These are phyloP conservation scores for Drosophila sulfurigaster DNA, from an alignment of 1,140 invertebrate species.

Conservation along the genomic window DNA sequence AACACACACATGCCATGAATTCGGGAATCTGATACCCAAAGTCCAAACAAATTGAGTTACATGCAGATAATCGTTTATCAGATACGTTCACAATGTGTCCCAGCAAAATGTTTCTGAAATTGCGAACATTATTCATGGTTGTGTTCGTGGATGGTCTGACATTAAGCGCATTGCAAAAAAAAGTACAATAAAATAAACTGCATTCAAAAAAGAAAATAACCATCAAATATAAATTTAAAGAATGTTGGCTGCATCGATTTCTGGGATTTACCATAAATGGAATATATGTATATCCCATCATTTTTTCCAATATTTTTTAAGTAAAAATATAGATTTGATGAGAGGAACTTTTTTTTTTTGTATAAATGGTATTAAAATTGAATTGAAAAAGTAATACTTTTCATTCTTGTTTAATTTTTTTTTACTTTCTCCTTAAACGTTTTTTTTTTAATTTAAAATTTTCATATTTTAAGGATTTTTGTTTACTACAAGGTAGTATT, in stretches of 20 bases:
- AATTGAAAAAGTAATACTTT: too few species aligned
- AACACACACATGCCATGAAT: conserved; percentile 42
- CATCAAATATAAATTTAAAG: conserved; percentile 1
- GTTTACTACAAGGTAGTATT: too few species aligned
- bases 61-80: conserved; percentile 77
- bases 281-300: not conserved
- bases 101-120: conserved; percentile 51
- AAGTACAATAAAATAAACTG: not conserved
- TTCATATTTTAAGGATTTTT: too few species aligned
- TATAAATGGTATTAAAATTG: too few species aligned
- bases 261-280: not conserved
- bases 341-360: too few species aligned
- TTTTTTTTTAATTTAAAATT: too few species aligned
- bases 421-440: too few species aligned
- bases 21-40: conserved; percentile 58
- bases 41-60: conserved; percentile 75
- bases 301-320: not conserved
- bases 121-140: conserved; percentile 52
- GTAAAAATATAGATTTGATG: too few species aligned
- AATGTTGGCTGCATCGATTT: not conserved
- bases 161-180: not conserved
- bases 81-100: conserved; percentile 46
- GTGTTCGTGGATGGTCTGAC: not conserved
- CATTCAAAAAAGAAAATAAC: not conserved
- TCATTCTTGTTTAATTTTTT: too few species aligned